Percentiles rank a stretch among this genome's conserved stretches.
These are phyloP conservation scores for Drosophila kurseongensis DNA, from an alignment of 1,140 invertebrate species.

Conservation along the genomic window DNA sequence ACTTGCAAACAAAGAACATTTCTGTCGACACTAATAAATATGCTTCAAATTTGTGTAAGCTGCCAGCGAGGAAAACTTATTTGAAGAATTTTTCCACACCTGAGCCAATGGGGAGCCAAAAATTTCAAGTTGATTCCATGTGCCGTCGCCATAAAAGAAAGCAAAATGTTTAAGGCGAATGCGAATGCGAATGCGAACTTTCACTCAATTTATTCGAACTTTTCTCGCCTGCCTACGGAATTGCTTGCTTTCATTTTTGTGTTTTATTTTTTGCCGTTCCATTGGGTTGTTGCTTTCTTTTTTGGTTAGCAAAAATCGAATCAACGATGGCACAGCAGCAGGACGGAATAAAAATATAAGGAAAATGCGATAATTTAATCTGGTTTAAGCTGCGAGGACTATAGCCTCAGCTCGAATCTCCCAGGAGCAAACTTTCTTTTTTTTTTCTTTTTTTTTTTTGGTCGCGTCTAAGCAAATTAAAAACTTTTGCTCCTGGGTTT, in stretches of 20 bases:
- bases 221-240: conserved; percentile 40
- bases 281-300: conserved; percentile 11
- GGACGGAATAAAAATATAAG: conserved; percentile 21
- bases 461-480: conserved; percentile 60
- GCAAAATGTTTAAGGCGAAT: conserved; percentile 31
- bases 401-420: conserved; percentile 10
- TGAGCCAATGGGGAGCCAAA: conserved; percentile 36
- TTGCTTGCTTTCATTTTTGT: conserved; percentile 13
- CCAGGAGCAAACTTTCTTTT: conserved; percentile 23
- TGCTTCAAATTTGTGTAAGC: neutral
- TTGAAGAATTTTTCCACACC: conserved; percentile 18
- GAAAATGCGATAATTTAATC: conserved; percentile 61
- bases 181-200: conserved; percentile 46
- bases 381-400: conserved; percentile 40
- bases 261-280: neutral
- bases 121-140: conserved; percentile 28
- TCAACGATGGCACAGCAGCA: conserved; percentile 16
- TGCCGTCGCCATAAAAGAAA: neutral
- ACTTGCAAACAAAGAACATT: neutral
- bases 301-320: conserved; percentile 43
- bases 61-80: conserved; percentile 2
- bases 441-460: neutral
- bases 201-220: conserved; percentile 61
- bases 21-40: conserved; percentile 7
- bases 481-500: conserved; percentile 47